Evolutionary conservation across 2,797 vertebrate genomes (phyloP), one percentile per base, ranked within the genome.

Genomic region (Erithacus rubecula): DNA sequence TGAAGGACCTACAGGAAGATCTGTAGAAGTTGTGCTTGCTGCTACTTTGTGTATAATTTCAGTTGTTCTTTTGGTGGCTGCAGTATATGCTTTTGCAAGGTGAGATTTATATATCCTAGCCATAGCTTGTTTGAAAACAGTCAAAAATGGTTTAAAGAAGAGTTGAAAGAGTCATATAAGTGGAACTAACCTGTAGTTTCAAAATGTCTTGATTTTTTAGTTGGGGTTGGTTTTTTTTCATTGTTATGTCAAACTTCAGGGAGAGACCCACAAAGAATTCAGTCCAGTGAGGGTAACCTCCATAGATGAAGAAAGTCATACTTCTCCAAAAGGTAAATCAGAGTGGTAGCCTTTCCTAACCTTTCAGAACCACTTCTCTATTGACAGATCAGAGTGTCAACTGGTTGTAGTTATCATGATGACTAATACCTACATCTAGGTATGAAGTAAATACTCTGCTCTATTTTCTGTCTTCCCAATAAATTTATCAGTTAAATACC

Each of bases 21-120:
- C 98, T 29, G 98, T 99, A 79, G 99, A 99, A 98, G 99, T 99
- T 95, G 99, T 99, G 81, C 98, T 99, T 77, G 99, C 99, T 23
- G 99, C 99, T 85, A 98, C 99, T 68, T 96, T 99, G 77, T 99
- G 99, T 53, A 98, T 99, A 95, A 98, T 99, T 92, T 98, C 99
- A 87, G 96, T 98, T 23, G 95, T 99, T 95, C 97, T 99, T 91
- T 97, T 99, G 82, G 98, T 99, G 96, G 97, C 98, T 92, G 98
- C 99, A 86, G 98, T 98, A 96, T 99, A 99, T 93, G 97, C 97
- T 71, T 99, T 99, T 96, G 98, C 99, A 97, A 98, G 98, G 99
- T 99, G 98, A 98, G 98, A 91, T 52, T 71, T 72, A 63, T 47
- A 43, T 92, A 55, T 84, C 30, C 16, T 80, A 58, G 29, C 15